Evolutionary conservation across 2,797 vertebrate species (phyloP).

Genomic region (Diglossa cyanea): DNA sequence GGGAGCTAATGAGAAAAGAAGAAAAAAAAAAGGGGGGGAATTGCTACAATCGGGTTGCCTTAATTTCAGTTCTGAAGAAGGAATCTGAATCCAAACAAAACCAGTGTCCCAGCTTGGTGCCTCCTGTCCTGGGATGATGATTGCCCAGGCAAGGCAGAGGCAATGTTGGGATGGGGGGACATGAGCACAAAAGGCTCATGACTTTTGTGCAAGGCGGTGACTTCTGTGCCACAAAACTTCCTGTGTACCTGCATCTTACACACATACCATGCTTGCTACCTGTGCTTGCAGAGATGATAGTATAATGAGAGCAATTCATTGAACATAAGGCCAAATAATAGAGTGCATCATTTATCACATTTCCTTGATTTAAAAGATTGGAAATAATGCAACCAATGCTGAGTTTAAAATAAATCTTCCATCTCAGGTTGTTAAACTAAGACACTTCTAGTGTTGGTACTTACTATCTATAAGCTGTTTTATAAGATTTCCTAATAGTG

Average conservation of each 20-base stretch:
- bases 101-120: not conserved
- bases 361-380: not conserved
- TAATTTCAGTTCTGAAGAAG: not conserved
- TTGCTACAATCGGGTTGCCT: not conserved
- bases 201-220: accelerated
- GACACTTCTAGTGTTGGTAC: not conserved
- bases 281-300: not conserved
- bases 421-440: not conserved
- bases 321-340: not conserved
- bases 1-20: not conserved
- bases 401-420: not conserved
- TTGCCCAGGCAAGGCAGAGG: not conserved
- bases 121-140: not conserved
- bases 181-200: not conserved
- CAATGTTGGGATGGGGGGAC: not conserved
- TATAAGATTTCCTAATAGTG: not conserved
- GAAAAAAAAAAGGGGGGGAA: not conserved
- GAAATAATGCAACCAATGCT: not conserved
- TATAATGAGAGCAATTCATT: not conserved
- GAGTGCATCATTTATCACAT: not conserved
- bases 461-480: not conserved
- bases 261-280: accelerated
- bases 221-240: not conserved
- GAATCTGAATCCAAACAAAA: not conserved
- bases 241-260: not conserved